A percentile compares a stretch with the other conserved stretches of the same genome.
phyloP scores from a whole-genome alignment of 2,888 invertebrate species.

The Sturmia bella region DNA sequence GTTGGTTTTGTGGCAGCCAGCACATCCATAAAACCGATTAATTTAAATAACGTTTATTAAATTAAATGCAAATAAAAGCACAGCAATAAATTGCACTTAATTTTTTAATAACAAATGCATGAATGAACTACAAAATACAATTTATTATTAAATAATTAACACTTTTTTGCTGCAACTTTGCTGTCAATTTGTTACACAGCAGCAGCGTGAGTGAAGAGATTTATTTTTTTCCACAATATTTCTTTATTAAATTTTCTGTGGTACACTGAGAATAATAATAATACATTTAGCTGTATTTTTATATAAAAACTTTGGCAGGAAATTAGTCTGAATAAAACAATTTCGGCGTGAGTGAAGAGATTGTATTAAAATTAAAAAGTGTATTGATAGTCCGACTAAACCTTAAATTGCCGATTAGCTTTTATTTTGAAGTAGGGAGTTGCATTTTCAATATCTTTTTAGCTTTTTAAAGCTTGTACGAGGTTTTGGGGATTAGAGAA shows the following conservation, averaged over 20 bases:
- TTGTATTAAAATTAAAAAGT: no score
- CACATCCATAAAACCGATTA: conserved; percentile 1
- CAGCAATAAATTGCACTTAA: conserved; percentile 60
- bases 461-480: no score
- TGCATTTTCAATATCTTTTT: no score
- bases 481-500: no score
- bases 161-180: conserved; percentile 75
- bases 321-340: no score
- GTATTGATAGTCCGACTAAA: no score
- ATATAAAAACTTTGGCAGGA: no score
- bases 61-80: conserved; percentile 50
- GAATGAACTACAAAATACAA: conserved; percentile 74
- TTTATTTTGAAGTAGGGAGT: no score
- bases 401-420: no score
- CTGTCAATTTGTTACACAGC: conserved; percentile 75
- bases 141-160: conserved; percentile 76
- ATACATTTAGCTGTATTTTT: not conserved
- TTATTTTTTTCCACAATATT: conserved; percentile 18
- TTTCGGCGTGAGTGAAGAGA: no score
- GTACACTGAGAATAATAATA: conserved; percentile 13
- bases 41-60: conserved; percentile 53
- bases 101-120: conserved; percentile 62
- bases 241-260: not conserved
- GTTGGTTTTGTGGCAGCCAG: conserved; percentile 12
- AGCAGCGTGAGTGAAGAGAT: conserved; percentile 61